phyloP scores from a whole-genome alignment of 2,888 invertebrate species.

The Lepidonotus clava region DNA sequence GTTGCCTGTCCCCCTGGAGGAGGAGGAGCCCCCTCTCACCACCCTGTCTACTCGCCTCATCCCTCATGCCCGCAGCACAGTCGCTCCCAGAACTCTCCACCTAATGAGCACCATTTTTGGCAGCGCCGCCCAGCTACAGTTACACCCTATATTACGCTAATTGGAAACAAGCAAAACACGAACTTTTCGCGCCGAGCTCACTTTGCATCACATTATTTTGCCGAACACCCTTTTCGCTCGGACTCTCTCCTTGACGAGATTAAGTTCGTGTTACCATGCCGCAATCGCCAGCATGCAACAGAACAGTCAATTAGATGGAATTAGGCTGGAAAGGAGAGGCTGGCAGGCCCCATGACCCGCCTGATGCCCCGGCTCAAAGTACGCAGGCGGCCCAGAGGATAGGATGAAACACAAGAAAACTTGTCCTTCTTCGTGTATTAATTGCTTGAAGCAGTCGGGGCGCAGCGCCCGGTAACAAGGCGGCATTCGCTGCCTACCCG shows the following conservation, averaged over 20 bases:
- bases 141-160: conserved; percentile 53
- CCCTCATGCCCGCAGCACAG: background rate
- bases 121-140: conserved; percentile 6
- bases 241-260: conserved; percentile 4
- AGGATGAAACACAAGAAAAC: conserved; percentile 12
- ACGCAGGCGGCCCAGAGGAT: background rate
- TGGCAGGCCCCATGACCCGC: background rate
- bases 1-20: background rate
- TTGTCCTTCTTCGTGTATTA: background rate
- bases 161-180: conserved; percentile 45
- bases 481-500: background rate
- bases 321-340: conserved; percentile 1
- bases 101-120: conserved; percentile 27
- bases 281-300: conserved; percentile 24
- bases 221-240: background rate
- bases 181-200: background rate
- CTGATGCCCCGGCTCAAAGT: conserved; percentile 4
- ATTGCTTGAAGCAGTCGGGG: conserved; percentile 7
- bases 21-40: background rate
- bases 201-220: background rate
- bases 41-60: background rate
- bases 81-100: background rate
- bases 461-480: background rate
- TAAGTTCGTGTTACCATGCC: conserved; percentile 29
- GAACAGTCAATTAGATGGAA: conserved; percentile 42